Conservation (phyloP, 1,140 invertebrate species). For the Bemisia tabaci region DNA sequence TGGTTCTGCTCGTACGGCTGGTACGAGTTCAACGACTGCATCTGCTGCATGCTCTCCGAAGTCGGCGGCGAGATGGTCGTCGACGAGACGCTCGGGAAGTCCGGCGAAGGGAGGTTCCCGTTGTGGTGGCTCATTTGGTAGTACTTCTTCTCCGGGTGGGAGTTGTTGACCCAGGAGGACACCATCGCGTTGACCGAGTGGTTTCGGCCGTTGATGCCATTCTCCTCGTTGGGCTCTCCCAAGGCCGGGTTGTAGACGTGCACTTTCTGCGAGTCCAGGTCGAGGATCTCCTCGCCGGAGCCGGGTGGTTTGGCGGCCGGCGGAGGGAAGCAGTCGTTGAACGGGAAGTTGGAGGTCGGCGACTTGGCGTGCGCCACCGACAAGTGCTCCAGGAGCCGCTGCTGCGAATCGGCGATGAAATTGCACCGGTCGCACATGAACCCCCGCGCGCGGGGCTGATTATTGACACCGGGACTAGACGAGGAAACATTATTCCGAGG, state of each 20-base stretch:
- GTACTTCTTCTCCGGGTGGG: constrained; percentile 34
- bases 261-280: constrained; percentile 78
- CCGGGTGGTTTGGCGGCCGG: constrained; percentile 11
- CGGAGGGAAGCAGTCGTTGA: constrained; percentile 8
- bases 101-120: constrained; percentile 13
- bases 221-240: constrained; percentile 29
- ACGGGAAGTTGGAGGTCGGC: background rate
- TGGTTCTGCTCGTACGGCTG: constrained; percentile 8
- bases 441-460: background rate
- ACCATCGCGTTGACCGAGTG: constrained; percentile 46
- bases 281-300: constrained; percentile 54
- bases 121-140: constrained; percentile 36
- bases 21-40: constrained; percentile 1
- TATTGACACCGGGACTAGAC: background rate
- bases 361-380: background rate
- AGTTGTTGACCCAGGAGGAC: constrained; percentile 35
- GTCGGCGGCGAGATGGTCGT: constrained; percentile 43
- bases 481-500: background rate
- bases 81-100: constrained; percentile 14
- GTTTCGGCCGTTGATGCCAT: constrained; percentile 21
- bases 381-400: background rate
- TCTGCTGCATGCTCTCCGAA: constrained; percentile 4
- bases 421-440: background rate
- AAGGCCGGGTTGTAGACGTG: constrained; percentile 41
- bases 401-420: background rate